phyloP scores from a whole-genome alignment of 2,888 invertebrate species.

The Unio pictorum region DNA sequence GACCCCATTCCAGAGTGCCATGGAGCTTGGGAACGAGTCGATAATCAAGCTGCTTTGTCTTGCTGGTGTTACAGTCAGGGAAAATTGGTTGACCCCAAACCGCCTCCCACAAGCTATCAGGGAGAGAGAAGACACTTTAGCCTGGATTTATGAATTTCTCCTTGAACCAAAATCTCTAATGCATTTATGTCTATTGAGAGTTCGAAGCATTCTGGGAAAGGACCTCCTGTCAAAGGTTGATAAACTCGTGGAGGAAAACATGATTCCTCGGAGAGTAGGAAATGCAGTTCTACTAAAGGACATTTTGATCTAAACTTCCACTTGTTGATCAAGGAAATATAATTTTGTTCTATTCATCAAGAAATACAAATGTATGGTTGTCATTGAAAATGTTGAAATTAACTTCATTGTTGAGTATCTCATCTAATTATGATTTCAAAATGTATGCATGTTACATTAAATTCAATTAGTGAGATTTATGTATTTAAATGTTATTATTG shows the following conservation, averaged over 20 bases:
- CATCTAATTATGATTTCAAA: no score
- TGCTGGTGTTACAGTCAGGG: conserved; percentile 46
- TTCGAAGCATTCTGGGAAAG: conserved; percentile 35
- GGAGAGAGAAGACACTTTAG: conserved; percentile 32
- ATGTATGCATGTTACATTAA: no score
- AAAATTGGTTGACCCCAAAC: conserved; percentile 23
- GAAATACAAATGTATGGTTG: no score
- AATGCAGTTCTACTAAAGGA: conserved; percentile 39
- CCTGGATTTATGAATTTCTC: conserved; percentile 39
- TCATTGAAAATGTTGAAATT: no score
- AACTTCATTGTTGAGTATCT: no score
- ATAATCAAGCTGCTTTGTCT: conserved; percentile 50
- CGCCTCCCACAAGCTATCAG: conserved; percentile 26
- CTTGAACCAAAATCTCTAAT: conserved; percentile 39
- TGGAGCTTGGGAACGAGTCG: conserved; percentile 39
- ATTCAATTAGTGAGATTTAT: no score
- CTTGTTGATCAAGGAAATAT: no score
- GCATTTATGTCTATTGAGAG: conserved; percentile 35
- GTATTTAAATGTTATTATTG: no score
- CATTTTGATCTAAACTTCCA: conserved; percentile 13
- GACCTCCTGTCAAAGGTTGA: conserved; percentile 23
- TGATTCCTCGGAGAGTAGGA: conserved; percentile 38
- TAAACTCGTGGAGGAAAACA: conserved; percentile 18
- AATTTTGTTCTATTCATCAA: no score
- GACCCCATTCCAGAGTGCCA: conserved; percentile 57